Base-by-base conservation (phyloP, 2,888 invertebrate genomes). In the Coenonympha arcania region DNA sequence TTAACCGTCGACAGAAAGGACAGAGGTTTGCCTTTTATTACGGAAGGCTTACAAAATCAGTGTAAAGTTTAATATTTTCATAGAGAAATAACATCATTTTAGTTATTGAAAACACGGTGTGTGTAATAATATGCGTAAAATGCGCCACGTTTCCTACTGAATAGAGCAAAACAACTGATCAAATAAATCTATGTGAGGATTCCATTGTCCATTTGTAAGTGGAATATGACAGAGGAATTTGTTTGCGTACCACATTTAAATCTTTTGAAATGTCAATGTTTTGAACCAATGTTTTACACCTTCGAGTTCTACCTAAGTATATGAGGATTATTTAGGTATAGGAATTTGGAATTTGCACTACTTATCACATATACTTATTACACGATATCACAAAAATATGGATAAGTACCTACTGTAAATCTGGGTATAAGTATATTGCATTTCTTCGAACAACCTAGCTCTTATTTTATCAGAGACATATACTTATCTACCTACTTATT, bases 121-220 rank as follows among this genome's bases (percentile, higher is more conserved):
- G 15, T 13, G 13, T 31, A 18, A 41, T 33, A 48, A 44, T 52
- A 52, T 52, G 47, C 44, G 46, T 47, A 41, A 46, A 55, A 39
- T 54, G 24, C 33, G 52, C 50, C 43, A 55, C 50, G 50, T 48
- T 37, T 18, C 16, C 28, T 16, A 44, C 57, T 62, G 30, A 62
- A 64, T 68, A 68, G 71, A 75, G 71, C 67, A 56, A 66, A 68
- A 72, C 85, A 84, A 59, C 81, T 84, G 84, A 72, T 71, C 68
- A 80, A 83, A 84, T 78, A 83, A 84, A 84, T 84, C 84, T 73
- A 76, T 64, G 52, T 54, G 51, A 53, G 56, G 58, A 61, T 57
- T 47, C 63, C 59, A 62, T 67, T 65, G 67, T 69, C 58, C 56
- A 52, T 48, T 54, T 60, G 61, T 61, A 52, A 53, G 55, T 50